These are phyloP conservation scores for human DNA, from an alignment of 2,113 vertebrate species.

Conservation along the genomic window GRCh38 chr6:146079501-146080000, in stretches of 20 bases:
- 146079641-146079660: neutral
- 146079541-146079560: neutral
- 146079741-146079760: neutral
- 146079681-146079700: neutral
- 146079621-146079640: neutral
- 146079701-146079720: neutral
- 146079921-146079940: neutral
- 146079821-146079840: neutral
- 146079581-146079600: neutral
- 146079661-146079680: neutral
- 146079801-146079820: neutral
- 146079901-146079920: neutral
- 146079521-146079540: neutral
- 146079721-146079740: neutral
- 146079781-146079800: neutral
- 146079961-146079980: neutral
- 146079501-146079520: neutral
- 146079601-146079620: neutral
- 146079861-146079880: neutral
- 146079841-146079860: neutral
- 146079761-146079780: slow-evolving; percentile 12
- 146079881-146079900: neutral
- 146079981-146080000: neutral
- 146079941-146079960: neutral
- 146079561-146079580: neutral